These are phyloP conservation scores for Hippoglossus stenolepis DNA, from an alignment of 2,113 vertebrate genomes.

Conservation along the genomic window DNA sequence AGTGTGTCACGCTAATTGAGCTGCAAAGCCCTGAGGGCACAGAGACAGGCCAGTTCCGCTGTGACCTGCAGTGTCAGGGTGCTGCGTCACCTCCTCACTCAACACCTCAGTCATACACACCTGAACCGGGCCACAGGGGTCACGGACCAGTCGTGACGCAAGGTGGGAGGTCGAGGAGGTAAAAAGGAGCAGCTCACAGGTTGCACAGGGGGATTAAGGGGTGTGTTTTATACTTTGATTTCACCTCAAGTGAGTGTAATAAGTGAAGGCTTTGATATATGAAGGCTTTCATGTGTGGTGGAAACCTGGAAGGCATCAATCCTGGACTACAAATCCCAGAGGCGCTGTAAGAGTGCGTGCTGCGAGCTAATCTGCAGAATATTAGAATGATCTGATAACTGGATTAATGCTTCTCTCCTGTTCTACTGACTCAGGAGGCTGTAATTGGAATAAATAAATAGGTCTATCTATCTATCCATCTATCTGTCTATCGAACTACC, in stretches of 20 bases:
- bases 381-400: slow-evolving; percentile 68
- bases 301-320: not conserved
- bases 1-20: slow-evolving; percentile 78
- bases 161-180: not conserved
- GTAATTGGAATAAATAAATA: slow-evolving; percentile 16
- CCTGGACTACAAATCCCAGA: slow-evolving; percentile 51
- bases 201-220: not conserved
- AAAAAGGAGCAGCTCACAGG: not conserved
- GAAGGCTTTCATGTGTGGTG: not conserved
- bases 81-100: slow-evolving; percentile 36
- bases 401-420: slow-evolving; percentile 63
- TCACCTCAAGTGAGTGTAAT: not conserved
- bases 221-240: not conserved
- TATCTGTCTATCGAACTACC: not conserved
- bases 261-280: not conserved
- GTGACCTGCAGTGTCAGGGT: slow-evolving; percentile 36
- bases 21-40: slow-evolving; percentile 48
- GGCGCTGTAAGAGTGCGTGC: not conserved
- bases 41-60: slow-evolving; percentile 16
- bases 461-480: slow-evolving; percentile 7
- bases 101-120: not conserved
- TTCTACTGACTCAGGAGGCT: slow-evolving; percentile 52
- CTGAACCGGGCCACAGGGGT: not conserved
- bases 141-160: not conserved
- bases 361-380: slow-evolving; percentile 55